Percentiles rank a stretch among this genome's conserved stretches.
Evolutionary conservation across 2,113 vertebrate genomes (phyloP).

Genomic region (Fregetta grallaria): DNA sequence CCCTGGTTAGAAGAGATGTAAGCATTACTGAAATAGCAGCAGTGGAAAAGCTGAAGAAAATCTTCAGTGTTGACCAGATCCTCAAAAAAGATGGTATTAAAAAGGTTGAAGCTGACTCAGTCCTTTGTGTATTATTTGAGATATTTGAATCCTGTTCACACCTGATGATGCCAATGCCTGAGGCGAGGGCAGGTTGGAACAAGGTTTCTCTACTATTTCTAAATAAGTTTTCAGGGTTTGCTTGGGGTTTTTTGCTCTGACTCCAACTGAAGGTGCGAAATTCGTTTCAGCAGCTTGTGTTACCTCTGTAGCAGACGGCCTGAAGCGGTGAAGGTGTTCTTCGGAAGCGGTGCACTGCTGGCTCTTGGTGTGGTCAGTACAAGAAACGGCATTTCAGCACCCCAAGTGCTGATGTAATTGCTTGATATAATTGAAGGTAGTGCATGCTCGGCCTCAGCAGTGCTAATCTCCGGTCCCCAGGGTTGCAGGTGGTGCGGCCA

Average conservation of each 20-base stretch:
- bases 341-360: neutral
- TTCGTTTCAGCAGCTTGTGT: constrained; percentile 56
- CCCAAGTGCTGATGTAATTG: neutral
- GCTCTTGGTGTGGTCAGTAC: neutral
- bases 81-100: neutral
- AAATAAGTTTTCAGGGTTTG: neutral
- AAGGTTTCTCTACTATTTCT: constrained; percentile 56
- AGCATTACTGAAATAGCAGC: neutral
- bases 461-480: rapidly evolving
- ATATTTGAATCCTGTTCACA: constrained; percentile 49
- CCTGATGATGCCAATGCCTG: constrained; percentile 14
- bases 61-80: neutral
- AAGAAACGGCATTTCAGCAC: neutral
- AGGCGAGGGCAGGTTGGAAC: constrained; percentile 53
- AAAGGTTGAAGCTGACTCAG: constrained; percentile 33
- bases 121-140: constrained; percentile 38
- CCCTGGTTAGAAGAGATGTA: neutral
- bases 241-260: neutral
- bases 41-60: neutral
- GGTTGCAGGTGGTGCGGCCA: rapidly evolving
- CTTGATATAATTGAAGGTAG: neutral
- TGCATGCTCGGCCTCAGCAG: rapidly evolving
- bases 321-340: neutral
- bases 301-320: constrained; percentile 7
- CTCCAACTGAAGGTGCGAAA: neutral